These are phyloP conservation scores for Parasteatoda lunata DNA, from an alignment of 2,888 invertebrate species.

Conservation along the genomic window DNA sequence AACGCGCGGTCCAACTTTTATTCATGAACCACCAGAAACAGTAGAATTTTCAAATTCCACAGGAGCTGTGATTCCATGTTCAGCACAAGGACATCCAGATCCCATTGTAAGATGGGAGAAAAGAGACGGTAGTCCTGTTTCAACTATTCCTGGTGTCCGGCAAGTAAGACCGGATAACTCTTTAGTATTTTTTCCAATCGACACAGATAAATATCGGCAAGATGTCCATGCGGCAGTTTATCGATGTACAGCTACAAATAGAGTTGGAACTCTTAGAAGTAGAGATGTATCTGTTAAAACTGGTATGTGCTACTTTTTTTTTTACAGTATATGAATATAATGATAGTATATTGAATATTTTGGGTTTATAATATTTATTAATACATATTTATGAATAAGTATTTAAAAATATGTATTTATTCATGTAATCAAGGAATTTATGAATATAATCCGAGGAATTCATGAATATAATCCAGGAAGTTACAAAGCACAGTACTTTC, in stretches of 20 bases:
- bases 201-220: conserved; percentile 93
- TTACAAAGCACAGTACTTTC: too few relatives aligned
- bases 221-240: conserved; percentile 96
- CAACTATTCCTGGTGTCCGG: conserved; percentile 63
- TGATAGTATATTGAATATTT: not conserved
- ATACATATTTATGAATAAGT: not conserved
- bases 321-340: not conserved
- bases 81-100: conserved; percentile 61
- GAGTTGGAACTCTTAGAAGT: conserved; percentile 91
- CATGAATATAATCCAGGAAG: too few relatives aligned
- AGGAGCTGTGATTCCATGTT: conserved; percentile 62
- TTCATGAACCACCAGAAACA: conserved; percentile 59
- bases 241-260: conserved; percentile 91
- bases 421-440: too few relatives aligned
- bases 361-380: not conserved
- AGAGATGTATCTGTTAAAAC: conserved; percentile 94
- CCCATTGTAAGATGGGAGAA: conserved; percentile 55
- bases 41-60: conserved; percentile 64
- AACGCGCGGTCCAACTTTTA: conserved; percentile 49
- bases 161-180: conserved; percentile 80
- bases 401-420: not conserved
- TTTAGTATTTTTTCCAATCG: conserved; percentile 93
- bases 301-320: conserved; percentile 79
- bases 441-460: too few relatives aligned
- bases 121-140: conserved; percentile 47